These are phyloP conservation scores for Lepus townsendii DNA, from an alignment of 2,797 vertebrate species.

Conservation along the genomic window DNA sequence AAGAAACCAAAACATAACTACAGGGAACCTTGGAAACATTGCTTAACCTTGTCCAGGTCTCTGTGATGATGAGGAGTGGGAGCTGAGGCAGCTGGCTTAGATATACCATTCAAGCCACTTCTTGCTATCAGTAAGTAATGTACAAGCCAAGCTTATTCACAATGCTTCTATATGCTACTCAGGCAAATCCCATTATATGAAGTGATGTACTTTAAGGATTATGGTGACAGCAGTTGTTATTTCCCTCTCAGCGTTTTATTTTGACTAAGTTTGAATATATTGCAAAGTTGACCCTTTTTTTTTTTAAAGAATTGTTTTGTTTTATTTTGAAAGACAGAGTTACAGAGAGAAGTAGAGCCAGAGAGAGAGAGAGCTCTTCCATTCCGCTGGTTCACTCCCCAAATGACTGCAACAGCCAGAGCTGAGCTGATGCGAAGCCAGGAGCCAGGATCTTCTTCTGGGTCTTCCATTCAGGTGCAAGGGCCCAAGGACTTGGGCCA, in stretches of 20 bases:
- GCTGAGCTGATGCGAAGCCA: too few relatives aligned
- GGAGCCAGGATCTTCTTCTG: too few relatives aligned
- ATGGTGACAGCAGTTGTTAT: constrained; percentile 15
- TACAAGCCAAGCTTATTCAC: background rate
- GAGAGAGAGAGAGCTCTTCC: too few relatives aligned
- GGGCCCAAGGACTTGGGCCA: too few relatives aligned
- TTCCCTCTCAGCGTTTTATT: background rate
- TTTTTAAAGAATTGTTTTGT: too few relatives aligned
- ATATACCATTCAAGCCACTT: background rate
- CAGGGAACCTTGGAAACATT: background rate
- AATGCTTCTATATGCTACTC: background rate
- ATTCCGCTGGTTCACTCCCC: too few relatives aligned
- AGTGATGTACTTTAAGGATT: constrained; percentile 1
- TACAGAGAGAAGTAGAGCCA: too few relatives aligned
- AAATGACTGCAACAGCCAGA: too few relatives aligned
- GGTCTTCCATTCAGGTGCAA: too few relatives aligned
- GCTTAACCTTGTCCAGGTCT: background rate
- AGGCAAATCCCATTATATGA: background rate
- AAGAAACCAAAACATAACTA: background rate
- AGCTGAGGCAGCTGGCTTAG: background rate
- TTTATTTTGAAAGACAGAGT: too few relatives aligned
- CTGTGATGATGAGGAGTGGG: background rate
- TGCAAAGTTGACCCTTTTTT: background rate
- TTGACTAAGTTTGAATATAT: constrained; percentile 39
- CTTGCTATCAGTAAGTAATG: background rate